These are phyloP conservation scores for Stichodactyla mertensii DNA, from an alignment of 64 coral and sea anemone species.

Conservation along the genomic window DNA sequence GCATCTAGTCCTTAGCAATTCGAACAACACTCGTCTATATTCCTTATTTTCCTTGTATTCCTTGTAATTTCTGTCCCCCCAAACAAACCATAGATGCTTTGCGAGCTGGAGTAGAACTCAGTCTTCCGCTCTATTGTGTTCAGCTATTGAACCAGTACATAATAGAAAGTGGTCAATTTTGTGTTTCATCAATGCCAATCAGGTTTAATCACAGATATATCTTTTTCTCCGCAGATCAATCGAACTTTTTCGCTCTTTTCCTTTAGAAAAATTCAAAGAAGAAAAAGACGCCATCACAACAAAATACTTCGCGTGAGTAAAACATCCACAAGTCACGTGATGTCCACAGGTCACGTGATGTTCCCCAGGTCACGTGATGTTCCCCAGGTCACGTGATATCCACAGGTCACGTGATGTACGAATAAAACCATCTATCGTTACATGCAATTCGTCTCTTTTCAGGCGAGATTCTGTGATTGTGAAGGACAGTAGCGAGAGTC, in stretches of 20 bases:
- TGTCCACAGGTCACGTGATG: no score
- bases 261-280: slow-evolving; percentile 76
- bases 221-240: slow-evolving; percentile 35
- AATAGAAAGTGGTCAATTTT: no score
- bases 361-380: no score
- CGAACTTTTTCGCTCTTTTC: slow-evolving; percentile 77
- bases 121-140: no score
- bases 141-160: no score
- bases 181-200: neutral
- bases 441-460: neutral
- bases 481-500: slow-evolving; percentile 71
- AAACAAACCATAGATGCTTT: no score
- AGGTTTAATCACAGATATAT: neutral
- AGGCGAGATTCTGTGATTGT: slow-evolving; percentile 84
- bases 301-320: slow-evolving; percentile 87
- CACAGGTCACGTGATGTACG: neutral
- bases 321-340: neutral
- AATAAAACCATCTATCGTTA: neutral
- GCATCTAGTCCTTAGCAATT: no score
- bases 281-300: slow-evolving; percentile 76
- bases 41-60: no score
- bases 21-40: no score
- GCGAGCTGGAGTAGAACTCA: no score
- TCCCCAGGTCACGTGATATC: no score
- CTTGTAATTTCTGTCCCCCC: no score